Conservation (phyloP, 2,888 invertebrate genomes). For the Xylocampa areola region DNA sequence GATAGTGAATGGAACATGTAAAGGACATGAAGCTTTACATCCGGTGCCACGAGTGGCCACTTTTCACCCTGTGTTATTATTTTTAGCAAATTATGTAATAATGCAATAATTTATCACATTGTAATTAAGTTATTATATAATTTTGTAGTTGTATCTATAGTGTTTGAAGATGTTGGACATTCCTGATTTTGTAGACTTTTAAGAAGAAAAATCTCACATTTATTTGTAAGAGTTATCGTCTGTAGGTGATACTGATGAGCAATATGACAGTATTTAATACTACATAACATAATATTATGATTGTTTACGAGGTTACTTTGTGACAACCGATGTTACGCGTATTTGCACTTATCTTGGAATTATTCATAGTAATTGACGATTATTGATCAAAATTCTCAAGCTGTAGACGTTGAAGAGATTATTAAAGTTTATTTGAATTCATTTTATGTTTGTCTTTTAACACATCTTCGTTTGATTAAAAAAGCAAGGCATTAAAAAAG, state of each 20-base stretch:
- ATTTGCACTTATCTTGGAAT: slow-evolving; percentile 67
- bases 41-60: slow-evolving; percentile 21
- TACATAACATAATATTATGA: slow-evolving; percentile 55
- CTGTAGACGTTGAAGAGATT: slow-evolving; percentile 82
- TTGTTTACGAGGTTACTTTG: slow-evolving; percentile 52
- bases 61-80: slow-evolving; percentile 30
- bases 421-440: slow-evolving; percentile 88
- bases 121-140: slow-evolving; percentile 43
- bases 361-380: slow-evolving; percentile 63
- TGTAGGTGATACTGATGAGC: slow-evolving; percentile 76
- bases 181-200: slow-evolving; percentile 54
- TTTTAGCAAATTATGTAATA: slow-evolving; percentile 29
- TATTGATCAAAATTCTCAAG: slow-evolving; percentile 71
- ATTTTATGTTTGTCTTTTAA: slow-evolving; percentile 35
- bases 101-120: slow-evolving; percentile 48
- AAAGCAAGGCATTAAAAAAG: too few species aligned
- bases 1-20: slow-evolving; percentile 13
- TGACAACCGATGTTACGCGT: slow-evolving; percentile 51
- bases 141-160: slow-evolving; percentile 44
- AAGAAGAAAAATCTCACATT: slow-evolving; percentile 47
- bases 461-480: too few species aligned
- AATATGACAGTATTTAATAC: slow-evolving; percentile 79
- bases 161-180: slow-evolving; percentile 46
- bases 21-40: slow-evolving; percentile 34
- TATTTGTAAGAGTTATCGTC: slow-evolving; percentile 58